A percentile compares a stretch with the other conserved stretches of the same genome.
Conservation (phyloP, 2,888 invertebrate species). For the Cosmopolites sordidus region DNA sequence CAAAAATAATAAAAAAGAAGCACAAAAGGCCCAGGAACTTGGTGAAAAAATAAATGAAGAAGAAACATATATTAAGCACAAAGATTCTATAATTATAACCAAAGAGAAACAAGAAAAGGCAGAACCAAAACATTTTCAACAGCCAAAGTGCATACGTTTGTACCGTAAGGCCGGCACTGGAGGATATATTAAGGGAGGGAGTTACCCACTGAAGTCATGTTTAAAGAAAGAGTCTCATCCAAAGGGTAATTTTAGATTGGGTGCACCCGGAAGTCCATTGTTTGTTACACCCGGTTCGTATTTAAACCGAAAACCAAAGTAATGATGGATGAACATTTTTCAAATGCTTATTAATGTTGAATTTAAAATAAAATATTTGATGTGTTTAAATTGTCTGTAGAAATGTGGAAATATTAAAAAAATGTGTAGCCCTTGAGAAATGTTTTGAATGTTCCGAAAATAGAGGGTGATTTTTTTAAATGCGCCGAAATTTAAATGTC, state of each 20-base stretch:
- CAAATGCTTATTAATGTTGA: too few species aligned
- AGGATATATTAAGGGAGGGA: conserved; percentile 35
- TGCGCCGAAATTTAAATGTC: too few species aligned
- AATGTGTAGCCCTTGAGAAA: too few species aligned
- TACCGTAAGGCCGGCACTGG: conserved; percentile 31
- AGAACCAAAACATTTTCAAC: conserved; percentile 35
- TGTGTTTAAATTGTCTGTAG: too few species aligned
- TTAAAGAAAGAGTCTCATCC: conserved; percentile 30
- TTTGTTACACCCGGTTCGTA: conserved; percentile 33
- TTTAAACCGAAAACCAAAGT: conserved; percentile 18
- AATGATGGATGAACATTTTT: too few species aligned
- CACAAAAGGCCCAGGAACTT: conserved; percentile 1
- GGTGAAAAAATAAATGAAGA: background rate
- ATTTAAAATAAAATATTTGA: too few species aligned
- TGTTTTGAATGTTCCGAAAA: too few species aligned
- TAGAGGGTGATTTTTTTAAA: too few species aligned
- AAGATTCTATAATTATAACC: conserved; percentile 40
- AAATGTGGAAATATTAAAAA: too few species aligned
- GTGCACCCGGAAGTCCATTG: conserved; percentile 35
- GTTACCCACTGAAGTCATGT: conserved; percentile 37
- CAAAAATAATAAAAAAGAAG: conserved; percentile 9
- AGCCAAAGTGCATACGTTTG: conserved; percentile 39
- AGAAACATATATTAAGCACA: conserved; percentile 33
- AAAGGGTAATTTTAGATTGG: conserved; percentile 33
- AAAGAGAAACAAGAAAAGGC: conserved; percentile 36